Conservation (phyloP, 2,797 vertebrate genomes). For the Picus viridis region DNA sequence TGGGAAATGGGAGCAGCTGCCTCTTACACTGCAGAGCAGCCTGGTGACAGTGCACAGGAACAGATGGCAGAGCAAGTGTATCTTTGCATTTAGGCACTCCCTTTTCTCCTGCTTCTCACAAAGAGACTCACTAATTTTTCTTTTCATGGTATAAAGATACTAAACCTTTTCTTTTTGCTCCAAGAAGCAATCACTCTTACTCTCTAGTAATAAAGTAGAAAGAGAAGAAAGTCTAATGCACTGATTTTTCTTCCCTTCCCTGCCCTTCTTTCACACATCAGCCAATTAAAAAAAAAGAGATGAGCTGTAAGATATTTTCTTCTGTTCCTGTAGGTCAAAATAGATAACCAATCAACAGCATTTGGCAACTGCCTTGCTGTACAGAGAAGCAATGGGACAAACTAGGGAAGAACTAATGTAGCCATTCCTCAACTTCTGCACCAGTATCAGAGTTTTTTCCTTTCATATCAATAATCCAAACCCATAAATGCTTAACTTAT, state of each 20-base stretch:
- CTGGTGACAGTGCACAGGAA: conserved; percentile 35
- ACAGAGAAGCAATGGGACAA: background rate
- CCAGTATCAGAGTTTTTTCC: background rate
- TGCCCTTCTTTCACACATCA: background rate
- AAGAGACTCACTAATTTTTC: conserved; percentile 1
- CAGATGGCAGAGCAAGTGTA: conserved; percentile 64
- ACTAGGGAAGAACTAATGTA: background rate
- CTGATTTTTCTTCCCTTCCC: background rate
- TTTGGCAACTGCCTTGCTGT: background rate
- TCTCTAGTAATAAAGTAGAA: background rate
- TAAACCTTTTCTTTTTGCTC: conserved; percentile 23
- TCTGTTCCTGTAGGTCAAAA: background rate
- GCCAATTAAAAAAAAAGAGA: background rate
- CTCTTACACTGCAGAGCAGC: conserved; percentile 24
- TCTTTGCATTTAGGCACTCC: conserved; percentile 20
- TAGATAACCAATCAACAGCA: background rate
- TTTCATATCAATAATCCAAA: background rate
- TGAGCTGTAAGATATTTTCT: background rate
- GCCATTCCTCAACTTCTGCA: background rate
- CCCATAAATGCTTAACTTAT: background rate
- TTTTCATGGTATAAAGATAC: conserved; percentile 3
- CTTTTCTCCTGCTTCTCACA: conserved; percentile 29
- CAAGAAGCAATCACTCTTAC: background rate
- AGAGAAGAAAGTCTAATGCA: background rate
- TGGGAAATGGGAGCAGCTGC: conserved; percentile 53